Evolutionary conservation across 2,888 invertebrate species (phyloP), one percentile per base, ranked within the genome.

Genomic region (Apotomis capreana): DNA sequence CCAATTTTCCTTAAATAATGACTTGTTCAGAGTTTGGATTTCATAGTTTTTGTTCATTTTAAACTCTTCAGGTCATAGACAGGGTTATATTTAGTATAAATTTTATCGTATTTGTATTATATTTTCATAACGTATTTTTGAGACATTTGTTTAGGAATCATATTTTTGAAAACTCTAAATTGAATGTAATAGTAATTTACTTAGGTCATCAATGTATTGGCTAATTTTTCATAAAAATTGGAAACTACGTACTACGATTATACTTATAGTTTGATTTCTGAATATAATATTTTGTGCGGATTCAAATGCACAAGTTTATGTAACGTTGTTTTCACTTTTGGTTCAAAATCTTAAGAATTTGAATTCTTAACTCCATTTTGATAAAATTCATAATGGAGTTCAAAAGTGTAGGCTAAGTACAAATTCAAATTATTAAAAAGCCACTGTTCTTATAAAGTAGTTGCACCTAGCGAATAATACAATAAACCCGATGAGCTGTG

Each of bases 31-130:
- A 91, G 88, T 91, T 90, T 90, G 85, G 84, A 87, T 87, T 88
- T 81, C 81, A 83, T 83, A 57, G 36, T 85, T 82, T 81, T 83
- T 78, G 78, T 92, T 88, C 61, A 81, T 84, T 89, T 88, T 83
- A 84, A 91, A 91, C 91, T 92, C 92, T 92, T 92, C 93, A 93
- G 93, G 93, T 93, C 93, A 92, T 92, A 92, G 92, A 92, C 93
- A 93, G 93, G 93, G 93, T 93, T 92, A 92, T 91, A 92, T 92
- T 92, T 92, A 93, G 92, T 92, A 91, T 92, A 92, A 92, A 92
- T 91, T 92, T 92, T 93, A 92, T 91, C 91, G 91, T 91, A 91
- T 93, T 90, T 89, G 90, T 91, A 92, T 92, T 92, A 92, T 91
- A 93, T 93, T 93, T 93, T 92, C 92, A 92, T 91, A 92, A 92